Percentiles rank a stretch among this genome's conserved stretches.
Evolutionary conservation across 2,797 vertebrate species (phyloP).

Genomic region (Gobionotothen gibberifrons): DNA sequence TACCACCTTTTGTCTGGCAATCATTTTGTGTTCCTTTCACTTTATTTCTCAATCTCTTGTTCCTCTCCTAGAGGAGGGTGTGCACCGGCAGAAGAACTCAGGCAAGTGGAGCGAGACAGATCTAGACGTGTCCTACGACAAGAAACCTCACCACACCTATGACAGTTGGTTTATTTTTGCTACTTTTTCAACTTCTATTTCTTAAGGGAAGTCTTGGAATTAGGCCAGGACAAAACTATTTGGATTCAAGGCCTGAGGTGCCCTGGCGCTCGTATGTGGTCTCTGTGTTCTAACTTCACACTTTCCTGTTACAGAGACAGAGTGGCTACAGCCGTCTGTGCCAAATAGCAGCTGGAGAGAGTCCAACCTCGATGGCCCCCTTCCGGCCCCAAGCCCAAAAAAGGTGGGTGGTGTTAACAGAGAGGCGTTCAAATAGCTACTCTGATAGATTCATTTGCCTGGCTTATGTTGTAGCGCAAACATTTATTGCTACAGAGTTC

Average conservation of each 20-base stretch:
- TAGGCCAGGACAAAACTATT: neutral
- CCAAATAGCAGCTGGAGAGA: conserved; percentile 88
- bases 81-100: conserved; percentile 79
- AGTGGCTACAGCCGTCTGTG: conserved; percentile 79
- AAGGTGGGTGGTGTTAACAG: conserved; percentile 55
- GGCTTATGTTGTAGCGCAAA: neutral
- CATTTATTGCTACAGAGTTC: neutral
- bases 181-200: neutral
- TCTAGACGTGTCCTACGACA: conserved; percentile 88
- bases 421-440: neutral
- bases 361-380: conserved; percentile 88
- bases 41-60: neutral
- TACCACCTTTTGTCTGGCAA: neutral
- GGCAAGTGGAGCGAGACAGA: conserved; percentile 92
- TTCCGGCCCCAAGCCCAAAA: conserved; percentile 66
- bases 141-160: conserved; percentile 86
- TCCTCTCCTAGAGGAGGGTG: conserved; percentile 81
- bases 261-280: neutral
- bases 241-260: neutral
- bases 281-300: conserved; percentile 12
- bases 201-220: neutral
- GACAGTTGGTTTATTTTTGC: conserved; percentile 82
- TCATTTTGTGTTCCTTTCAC: neutral
- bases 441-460: neutral
- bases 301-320: conserved; percentile 75